Conservation (phyloP, 2,888 invertebrate species). For the Tetragonisca angustula region DNA sequence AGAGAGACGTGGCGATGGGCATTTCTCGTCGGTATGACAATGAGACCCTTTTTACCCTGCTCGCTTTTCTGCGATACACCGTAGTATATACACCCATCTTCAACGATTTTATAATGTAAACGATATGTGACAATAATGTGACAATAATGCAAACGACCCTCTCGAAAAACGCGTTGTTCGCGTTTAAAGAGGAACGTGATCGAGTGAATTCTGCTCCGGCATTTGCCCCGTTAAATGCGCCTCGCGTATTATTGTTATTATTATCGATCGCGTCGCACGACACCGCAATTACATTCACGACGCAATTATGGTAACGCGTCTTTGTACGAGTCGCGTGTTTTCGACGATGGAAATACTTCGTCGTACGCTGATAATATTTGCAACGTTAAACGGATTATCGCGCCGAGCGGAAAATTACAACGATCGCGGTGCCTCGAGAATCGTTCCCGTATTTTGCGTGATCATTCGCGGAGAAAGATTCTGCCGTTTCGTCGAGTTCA, state of each 20-base stretch:
- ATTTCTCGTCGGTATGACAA: not conserved
- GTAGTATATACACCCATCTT: not conserved
- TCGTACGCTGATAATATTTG: not conserved
- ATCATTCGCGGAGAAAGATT: not conserved
- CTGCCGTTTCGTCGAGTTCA: not conserved
- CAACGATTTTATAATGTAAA: too few species aligned
- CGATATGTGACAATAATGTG: too few species aligned
- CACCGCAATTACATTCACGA: slow-evolving; percentile 6
- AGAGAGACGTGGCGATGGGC: not conserved
- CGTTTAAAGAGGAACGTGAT: slow-evolving; percentile 3
- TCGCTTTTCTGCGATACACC: not conserved
- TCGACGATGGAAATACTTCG: not conserved
- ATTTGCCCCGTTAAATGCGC: not conserved
- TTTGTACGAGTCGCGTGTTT: not conserved
- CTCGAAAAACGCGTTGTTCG: not conserved
- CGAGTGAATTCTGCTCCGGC: not conserved
- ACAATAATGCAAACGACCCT: not conserved
- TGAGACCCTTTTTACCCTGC: too few species aligned
- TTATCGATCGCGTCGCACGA: slow-evolving; percentile 10
- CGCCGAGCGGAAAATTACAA: too few species aligned
- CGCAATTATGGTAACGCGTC: not conserved
- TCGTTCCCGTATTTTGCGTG: not conserved
- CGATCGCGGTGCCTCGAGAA: not conserved
- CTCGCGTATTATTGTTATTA: slow-evolving; percentile 10
- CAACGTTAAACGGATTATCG: not conserved